phyloP scores from a whole-genome alignment of 2,113 vertebrate species.

The Peucedramus taeniatus region DNA sequence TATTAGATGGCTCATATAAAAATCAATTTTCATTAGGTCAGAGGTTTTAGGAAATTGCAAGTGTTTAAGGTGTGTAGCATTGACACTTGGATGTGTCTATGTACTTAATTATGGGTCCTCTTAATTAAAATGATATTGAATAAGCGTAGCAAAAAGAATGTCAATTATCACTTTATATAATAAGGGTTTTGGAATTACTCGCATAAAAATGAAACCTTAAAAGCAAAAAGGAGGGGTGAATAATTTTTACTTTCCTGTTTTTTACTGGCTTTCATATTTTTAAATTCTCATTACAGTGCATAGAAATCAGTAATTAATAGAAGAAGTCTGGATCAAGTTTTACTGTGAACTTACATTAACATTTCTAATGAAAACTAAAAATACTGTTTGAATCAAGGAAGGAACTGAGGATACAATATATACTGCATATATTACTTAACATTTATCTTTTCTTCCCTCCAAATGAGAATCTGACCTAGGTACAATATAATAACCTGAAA shows the following conservation, averaged over 20 bases:
- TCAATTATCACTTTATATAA: slow-evolving; percentile 45
- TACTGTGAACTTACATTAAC: slow-evolving; percentile 42
- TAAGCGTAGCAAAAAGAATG: slow-evolving; percentile 52
- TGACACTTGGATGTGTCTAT: background rate
- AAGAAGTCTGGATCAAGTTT: slow-evolving; percentile 17
- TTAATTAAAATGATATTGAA: slow-evolving; percentile 54
- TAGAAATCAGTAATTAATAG: slow-evolving; percentile 63
- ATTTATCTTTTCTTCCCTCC: background rate
- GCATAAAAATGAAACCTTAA: slow-evolving; percentile 7
- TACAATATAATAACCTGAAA: slow-evolving; percentile 10
- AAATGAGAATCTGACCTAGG: slow-evolving; percentile 4
- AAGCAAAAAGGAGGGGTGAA: slow-evolving; percentile 27
- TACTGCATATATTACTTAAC: slow-evolving; percentile 33
- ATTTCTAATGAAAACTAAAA: slow-evolving; percentile 52
- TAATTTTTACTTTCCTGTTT: slow-evolving; percentile 57
- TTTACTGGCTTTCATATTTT: slow-evolving; percentile 52
- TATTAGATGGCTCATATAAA: background rate
- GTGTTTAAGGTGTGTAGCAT: background rate
- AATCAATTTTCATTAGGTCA: background rate
- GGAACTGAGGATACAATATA: slow-evolving; percentile 8
- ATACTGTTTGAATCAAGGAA: slow-evolving; percentile 25
- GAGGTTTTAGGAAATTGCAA: background rate
- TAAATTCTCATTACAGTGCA: slow-evolving; percentile 63
- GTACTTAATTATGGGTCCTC: slow-evolving; percentile 29
- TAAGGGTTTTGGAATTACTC: slow-evolving; percentile 11